Evolutionary conservation across 2,113 vertebrate species (phyloP), one percentile per base, ranked within the genome.

Genomic region (Cettia cetti): DNA sequence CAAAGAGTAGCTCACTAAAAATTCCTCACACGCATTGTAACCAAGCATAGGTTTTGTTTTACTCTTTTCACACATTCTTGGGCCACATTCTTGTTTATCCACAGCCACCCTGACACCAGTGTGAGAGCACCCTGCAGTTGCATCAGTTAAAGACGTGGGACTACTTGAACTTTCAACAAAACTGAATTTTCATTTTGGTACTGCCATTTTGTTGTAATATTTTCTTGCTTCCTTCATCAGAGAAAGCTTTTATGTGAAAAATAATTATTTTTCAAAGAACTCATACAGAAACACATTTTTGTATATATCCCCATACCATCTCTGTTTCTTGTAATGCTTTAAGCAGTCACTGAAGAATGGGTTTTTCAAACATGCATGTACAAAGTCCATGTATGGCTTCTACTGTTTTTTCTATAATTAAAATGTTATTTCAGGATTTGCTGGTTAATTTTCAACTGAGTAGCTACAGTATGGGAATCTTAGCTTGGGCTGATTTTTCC

Each of bases 361-460:
- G 11, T 76, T 85, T 82, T 85, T 60, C 64, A 90, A 90, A 71
- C 39, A 49, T 0, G 0, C 17, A 63, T 21, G 20, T 44, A n/a
- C 26, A 14, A 89, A 82, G 57, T 60, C 69, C 37, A 78, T 10
- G 13, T 37, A 61, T 6, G 82, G 28, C 61, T 82, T 50, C 27
- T 40, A 63, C n/a, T 31, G 7, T 8, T 77, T 87, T 59, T 54
- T 82, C 47, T 33, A 33, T 70, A 64, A 74, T 30, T 74, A 77
- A 71, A 75, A 80, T 17, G 13, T 56, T 78, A 66, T 64, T 66
- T 89, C n/a, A 88, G 49, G 8, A 74, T 88, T 82, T 65, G 35
- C 59, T 77, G 16, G 24, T 66, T 94, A 37, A 90, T 83, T 94
- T 90, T 88, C 59, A 95, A 54, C 64, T 28, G 11, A 77, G 31